A percentile compares a stretch with the other conserved stretches of the same genome.
phyloP scores from a whole-genome alignment of 2,888 invertebrate species.

The Adelphocoris suturalis region DNA sequence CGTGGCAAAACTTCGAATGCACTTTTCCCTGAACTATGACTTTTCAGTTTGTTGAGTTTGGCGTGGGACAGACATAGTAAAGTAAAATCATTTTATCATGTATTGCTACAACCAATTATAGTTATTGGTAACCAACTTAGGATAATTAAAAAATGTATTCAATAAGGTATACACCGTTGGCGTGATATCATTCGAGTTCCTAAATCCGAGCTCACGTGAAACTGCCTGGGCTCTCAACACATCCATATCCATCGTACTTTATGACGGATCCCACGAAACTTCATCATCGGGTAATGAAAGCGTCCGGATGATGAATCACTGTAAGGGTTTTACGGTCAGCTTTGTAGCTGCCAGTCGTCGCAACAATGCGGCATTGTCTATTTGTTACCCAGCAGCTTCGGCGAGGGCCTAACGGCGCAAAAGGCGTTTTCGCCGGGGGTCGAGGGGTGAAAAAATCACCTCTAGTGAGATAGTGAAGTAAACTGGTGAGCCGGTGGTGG shows the following conservation, averaged over 20 bases:
- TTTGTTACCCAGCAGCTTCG: neutral
- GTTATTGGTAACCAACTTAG: too few species aligned
- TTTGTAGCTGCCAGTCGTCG: constrained; percentile 34
- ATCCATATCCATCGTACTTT: constrained; percentile 1
- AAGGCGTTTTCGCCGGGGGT: neutral
- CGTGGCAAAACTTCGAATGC: too few species aligned
- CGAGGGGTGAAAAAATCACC: neutral
- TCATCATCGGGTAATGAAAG: constrained; percentile 26
- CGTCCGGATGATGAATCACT: constrained; percentile 20
- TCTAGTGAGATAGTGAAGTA: constrained; percentile 34
- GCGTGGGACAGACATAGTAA: too few species aligned
- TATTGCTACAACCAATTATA: too few species aligned
- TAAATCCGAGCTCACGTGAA: too few species aligned
- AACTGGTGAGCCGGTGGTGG: neutral
- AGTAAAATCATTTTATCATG: too few species aligned
- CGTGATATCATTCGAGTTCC: too few species aligned
- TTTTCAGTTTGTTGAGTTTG: too few species aligned
- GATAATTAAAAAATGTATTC: too few species aligned
- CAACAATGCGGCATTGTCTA: constrained; percentile 31
- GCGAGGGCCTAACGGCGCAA: constrained; percentile 17
- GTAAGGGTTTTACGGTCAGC: constrained; percentile 23
- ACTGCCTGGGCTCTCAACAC: neutral
- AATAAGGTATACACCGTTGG: too few species aligned
- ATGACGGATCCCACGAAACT: constrained; percentile 18
- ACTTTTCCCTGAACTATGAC: too few species aligned